Evolutionary conservation across 92 coral and sea anemone genomes (phyloP).

Genomic region (Umimayanthus kanabou): DNA sequence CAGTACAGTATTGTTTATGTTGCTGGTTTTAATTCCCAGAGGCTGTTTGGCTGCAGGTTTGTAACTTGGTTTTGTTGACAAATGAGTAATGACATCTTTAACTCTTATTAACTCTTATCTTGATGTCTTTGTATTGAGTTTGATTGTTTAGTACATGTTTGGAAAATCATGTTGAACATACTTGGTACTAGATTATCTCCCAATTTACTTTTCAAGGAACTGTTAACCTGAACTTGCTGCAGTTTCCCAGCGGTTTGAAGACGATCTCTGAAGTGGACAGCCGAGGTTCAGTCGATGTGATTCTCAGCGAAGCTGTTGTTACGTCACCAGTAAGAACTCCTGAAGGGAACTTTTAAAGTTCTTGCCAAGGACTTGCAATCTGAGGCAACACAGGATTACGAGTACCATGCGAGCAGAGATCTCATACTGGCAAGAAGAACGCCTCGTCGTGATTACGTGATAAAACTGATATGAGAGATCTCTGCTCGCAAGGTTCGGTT

Average conservation of each 20-base stretch:
- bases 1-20: background rate
- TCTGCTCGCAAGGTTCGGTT: too few relatives aligned
- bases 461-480: too few relatives aligned
- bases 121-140: background rate
- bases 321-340: slow-evolving; percentile 29
- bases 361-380: too few relatives aligned
- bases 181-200: background rate
- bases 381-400: too few relatives aligned
- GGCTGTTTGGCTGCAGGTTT: slow-evolving; percentile 31
- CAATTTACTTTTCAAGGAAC: background rate
- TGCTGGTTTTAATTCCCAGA: background rate
- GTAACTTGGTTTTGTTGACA: background rate
- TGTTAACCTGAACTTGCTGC: slow-evolving; percentile 3
- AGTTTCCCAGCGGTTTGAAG: slow-evolving; percentile 23
- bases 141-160: background rate
- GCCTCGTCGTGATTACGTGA: too few relatives aligned
- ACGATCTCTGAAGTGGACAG: slow-evolving; percentile 22
- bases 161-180: background rate
- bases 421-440: too few relatives aligned
- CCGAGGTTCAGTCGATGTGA: slow-evolving; percentile 17
- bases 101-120: background rate
- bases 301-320: slow-evolving; percentile 22
- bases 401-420: too few relatives aligned
- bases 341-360: too few relatives aligned
- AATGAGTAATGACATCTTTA: background rate